Evolutionary conservation across 2,797 vertebrate genomes (phyloP), one percentile per base, ranked within the genome.

Genomic region (Gastrophryne carolinensis): DNA sequence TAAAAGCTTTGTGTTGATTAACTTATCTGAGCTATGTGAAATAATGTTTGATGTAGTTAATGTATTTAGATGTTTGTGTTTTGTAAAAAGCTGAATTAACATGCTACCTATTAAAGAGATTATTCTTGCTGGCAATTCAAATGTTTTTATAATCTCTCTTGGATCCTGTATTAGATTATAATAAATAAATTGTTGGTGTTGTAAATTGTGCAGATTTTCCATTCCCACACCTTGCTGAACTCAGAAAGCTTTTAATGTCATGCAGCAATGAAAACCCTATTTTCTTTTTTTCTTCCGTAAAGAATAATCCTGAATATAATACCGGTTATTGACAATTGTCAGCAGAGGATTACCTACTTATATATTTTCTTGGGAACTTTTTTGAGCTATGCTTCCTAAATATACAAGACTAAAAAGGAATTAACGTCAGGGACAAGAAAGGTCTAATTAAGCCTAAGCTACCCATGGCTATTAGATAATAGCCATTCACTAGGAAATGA

Each of bases 101-200:
- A n/a, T n/a, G n/a, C n/a, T n/a, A n/a, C n/a, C n/a, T n/a, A n/a
- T n/a, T n/a, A n/a, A n/a, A n/a, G n/a, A n/a, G n/a, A n/a, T n/a
- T n/a, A n/a, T n/a, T n/a, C n/a, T n/a, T n/a, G n/a, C n/a, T n/a
- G 2, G 10, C 47, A 9, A 54, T 27, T 29, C 6, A 24, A 5
- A 37, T 29, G 37, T 37, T 39, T 64, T 17, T 23, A 17, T 39
- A 69, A 69, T 56, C 35, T 58, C 34, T 27, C 3, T 58, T 10
- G 32, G 24, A n/a, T 32, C 26, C 47, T 44, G 23, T 57, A 70
- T 21, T 57, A 37, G 34, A 70, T 70, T 70, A 70, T 30, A 44
- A 21, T n/a, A 56, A 13, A 47, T 5, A 1, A 3, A 47, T 13
- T 29, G 29, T 39, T 30, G 1, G 15, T 29, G 13, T 2, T 56